Evolutionary conservation across 2,797 vertebrate species (phyloP), one percentile per base, ranked within the genome.

Genomic region (Poecilia velifera): DNA sequence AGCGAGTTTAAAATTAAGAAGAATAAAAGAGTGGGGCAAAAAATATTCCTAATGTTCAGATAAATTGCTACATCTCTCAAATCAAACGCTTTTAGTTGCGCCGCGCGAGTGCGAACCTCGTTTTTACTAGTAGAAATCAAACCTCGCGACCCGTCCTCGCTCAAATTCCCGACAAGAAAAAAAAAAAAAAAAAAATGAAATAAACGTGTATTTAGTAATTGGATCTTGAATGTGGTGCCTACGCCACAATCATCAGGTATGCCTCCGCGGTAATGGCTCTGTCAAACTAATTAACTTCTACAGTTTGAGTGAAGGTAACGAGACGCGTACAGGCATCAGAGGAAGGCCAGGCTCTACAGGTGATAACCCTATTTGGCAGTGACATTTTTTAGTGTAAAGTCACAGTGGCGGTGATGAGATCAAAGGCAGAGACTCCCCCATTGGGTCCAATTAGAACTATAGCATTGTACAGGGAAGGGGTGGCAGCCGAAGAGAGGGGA

Each of bases 381-480:
- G 98, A 99, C 98, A 99, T 99, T 99, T 98, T 97, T 97, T 96
- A 97, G 96, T 97, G 97, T 98, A 97, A 98, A 99, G 97, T 97
- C 97, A 98, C 96, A 96, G 96, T 96, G 95, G 95, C 96, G 97
- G 96, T 97, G 97, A 97, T 96, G 96, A 97, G 97, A 99, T 99
- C 97, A 99, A 99, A 99, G 97, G 93, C 88, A 97, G 88, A 96
- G 96, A 96, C 96, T 97, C 92, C 97, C 97, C 98, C 98, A 97
- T 95, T 97, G 98, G 97, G 98, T 98, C 98, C 97, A 99, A 99
- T 99, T 99, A 99, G 96, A 97, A 96, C 95, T 95, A 95, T 93
- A 96, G 96, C 97, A 98, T 97, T 96, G 95, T 95, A 96, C 95
- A 84, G 88, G 90, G 90, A 90, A 88, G 79, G 89, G 87, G 87